phyloP scores from a whole-genome alignment of 2,113 vertebrate genomes.

The Myiagra hebetior region DNA sequence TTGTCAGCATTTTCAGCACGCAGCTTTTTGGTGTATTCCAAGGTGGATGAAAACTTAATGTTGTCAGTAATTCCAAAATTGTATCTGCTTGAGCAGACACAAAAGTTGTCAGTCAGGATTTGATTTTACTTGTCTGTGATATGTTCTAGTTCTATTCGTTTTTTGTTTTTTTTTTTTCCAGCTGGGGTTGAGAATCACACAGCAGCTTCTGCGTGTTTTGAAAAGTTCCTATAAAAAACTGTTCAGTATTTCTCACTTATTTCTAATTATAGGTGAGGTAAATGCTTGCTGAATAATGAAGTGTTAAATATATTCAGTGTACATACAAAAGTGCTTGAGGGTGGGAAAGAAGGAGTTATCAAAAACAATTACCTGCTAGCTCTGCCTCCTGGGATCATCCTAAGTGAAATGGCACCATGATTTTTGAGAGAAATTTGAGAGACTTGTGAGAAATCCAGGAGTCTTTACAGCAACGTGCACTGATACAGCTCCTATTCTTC shows the following conservation, averaged over 20 bases:
- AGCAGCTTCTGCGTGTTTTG: neutral
- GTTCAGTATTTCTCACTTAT: neutral
- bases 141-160: neutral
- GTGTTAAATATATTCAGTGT: neutral
- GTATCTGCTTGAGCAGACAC: neutral
- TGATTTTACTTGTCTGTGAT: neutral
- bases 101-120: neutral
- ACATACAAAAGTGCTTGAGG: neutral
- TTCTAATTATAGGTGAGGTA: conserved; percentile 5
- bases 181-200: neutral
- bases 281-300: neutral
- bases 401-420: neutral
- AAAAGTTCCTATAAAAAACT: neutral
- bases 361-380: conserved; percentile 15
- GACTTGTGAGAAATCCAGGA: neutral
- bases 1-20: conserved; percentile 4
- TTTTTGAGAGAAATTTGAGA: neutral
- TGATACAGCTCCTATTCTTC: neutral
- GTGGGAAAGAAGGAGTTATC: neutral
- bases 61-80: neutral
- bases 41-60: neutral
- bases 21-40: neutral
- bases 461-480: neutral
- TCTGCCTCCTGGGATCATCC: neutral
- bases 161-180: neutral